A percentile compares a stretch with the other conserved stretches of the same genome.
These are phyloP conservation scores for Callyntrura guangdongensis DNA, from an alignment of 2,888 invertebrate species.

Conservation along the genomic window DNA sequence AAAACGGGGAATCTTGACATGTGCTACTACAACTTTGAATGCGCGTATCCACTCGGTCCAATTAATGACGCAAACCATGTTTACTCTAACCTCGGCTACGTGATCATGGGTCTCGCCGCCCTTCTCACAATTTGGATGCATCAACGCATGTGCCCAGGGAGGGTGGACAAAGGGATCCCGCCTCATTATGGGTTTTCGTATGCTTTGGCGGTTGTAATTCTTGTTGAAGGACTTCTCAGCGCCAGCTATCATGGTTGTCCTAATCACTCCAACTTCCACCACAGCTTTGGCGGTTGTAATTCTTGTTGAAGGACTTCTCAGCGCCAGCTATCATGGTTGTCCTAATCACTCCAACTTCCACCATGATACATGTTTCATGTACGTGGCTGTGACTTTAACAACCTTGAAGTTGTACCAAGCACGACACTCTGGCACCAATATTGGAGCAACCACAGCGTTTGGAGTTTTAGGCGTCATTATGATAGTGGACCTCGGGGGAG, in stretches of 20 bases:
- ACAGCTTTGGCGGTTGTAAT: too few species aligned
- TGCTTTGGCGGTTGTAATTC: constrained; percentile 93
- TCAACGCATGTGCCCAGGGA: neutral
- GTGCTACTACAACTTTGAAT: constrained; percentile 96
- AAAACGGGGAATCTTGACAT: constrained; percentile 94
- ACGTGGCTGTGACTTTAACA: constrained; percentile 93
- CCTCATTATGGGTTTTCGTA: constrained; percentile 94
- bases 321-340: constrained; percentile 95
- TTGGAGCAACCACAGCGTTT: constrained; percentile 90
- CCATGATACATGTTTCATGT: constrained; percentile 98
- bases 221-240: constrained; percentile 95
- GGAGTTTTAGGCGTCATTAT: neutral
- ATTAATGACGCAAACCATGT: constrained; percentile 95
- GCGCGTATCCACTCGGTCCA: constrained; percentile 92
- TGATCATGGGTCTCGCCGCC: constrained; percentile 88
- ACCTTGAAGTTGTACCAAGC: constrained; percentile 96
- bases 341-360: constrained; percentile 96
- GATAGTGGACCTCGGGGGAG: neutral
- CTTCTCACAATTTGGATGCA: too few species aligned
- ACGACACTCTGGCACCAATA: constrained; percentile 95
- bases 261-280: constrained; percentile 95
- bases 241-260: constrained; percentile 96
- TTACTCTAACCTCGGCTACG: constrained; percentile 94
- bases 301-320: constrained; percentile 95
- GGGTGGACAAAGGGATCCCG: constrained; percentile 92